Percentiles rank a stretch among this genome's conserved stretches.
Evolutionary conservation across 2,113 vertebrate genomes (phyloP).

Genomic region (Erpornis zantholeuca): DNA sequence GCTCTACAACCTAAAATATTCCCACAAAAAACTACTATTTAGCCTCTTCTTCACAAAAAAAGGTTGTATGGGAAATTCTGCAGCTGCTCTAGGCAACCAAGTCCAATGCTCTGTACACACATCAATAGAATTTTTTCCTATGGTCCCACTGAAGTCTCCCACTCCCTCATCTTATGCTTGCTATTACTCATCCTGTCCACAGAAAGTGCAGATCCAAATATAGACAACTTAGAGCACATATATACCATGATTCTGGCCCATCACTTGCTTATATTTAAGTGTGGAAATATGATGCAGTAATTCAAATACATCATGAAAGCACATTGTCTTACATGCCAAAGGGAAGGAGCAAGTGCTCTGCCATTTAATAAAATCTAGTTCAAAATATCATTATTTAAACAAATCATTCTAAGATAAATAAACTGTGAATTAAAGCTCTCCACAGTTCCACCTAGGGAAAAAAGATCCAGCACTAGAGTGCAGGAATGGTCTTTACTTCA

Average conservation of each 20-base stretch:
- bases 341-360: not conserved
- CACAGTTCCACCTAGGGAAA: not conserved
- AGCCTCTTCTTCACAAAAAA: not conserved
- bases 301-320: not conserved
- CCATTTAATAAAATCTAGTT: not conserved
- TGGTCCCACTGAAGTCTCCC: not conserved
- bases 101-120: not conserved
- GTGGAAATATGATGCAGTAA: not conserved
- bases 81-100: not conserved
- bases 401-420: conserved; percentile 21
- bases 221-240: not conserved
- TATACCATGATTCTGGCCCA: not conserved
- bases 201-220: conserved; percentile 30
- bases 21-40: not conserved
- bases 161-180: not conserved
- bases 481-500: not conserved
- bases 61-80: not conserved
- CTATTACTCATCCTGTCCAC: not conserved
- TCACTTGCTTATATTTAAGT: not conserved
- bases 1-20: not conserved
- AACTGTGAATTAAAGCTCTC: not conserved
- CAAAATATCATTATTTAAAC: conserved; percentile 5
- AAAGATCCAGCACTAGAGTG: not conserved
- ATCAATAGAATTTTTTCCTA: not conserved
- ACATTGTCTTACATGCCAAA: not conserved